Base-by-base conservation (phyloP, 2,888 invertebrate genomes). In the Unio pictorum region DNA sequence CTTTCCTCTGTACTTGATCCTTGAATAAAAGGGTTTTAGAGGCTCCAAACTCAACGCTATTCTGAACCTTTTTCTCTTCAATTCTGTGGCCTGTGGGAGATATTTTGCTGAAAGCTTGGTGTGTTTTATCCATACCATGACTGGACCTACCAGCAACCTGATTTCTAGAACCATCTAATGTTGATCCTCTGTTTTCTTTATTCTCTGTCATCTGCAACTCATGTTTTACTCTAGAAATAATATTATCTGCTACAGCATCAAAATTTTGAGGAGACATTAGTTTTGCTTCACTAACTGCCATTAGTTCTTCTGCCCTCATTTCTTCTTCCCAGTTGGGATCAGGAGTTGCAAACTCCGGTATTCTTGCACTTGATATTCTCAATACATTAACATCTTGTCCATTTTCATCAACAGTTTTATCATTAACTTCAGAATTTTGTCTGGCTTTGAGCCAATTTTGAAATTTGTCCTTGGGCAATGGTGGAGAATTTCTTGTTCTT, bases 201-300 rank as follows among this genome's bases (percentile, higher is more conserved):
- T 61, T 66, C 56, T 55, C 28, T 55, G 60, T 20, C 28, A 74
- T 57, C 65, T 73, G 69, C 64, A 84, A 58, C 66, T 81, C 81
- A 55, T 78, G 76, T 74, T 79, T 81, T 17, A 82, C 83, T 58
- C 74, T 72, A 15, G 79, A 71, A 55, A 83, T 79, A 58, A 84
- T 83, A 67, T 71, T 73, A 72, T 83, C 81, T n/a, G 84, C 83
- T 55, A 76, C 69, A 15, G 78, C 67, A 70, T 82, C 80, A 80
- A 81, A 83, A 55, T 83, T 75, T 63, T 83, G 73, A 26, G 78
- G 76, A 17, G 80, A 79, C 66, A 82, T 70, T 58, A 82, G 68
- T 54, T 66, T 67, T 28, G 72, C 73, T n/a, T 75, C 72, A 58
- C 72, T 74, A 30, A 76, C 74, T 57, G 73, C 73, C 56, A 75